phyloP scores from a whole-genome alignment of 2,113 vertebrate genomes.

The Mohoua ochrocephala region DNA sequence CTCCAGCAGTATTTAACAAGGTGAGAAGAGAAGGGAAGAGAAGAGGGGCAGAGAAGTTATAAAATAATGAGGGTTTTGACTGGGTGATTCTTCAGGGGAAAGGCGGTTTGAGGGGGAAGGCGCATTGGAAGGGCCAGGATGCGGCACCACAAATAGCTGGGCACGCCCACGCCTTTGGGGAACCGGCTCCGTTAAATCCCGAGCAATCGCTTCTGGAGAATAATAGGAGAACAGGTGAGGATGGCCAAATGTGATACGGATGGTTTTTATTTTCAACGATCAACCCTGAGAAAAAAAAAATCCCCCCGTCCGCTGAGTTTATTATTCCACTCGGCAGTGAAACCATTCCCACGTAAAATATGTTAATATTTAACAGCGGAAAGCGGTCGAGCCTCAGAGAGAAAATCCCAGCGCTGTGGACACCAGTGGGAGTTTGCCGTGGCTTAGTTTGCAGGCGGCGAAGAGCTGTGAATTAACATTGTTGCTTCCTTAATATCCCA shows the following conservation, averaged over 20 bases:
- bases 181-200: rapidly evolving
- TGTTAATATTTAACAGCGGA: background rate
- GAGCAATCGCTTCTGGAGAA: background rate
- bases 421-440: rapidly evolving
- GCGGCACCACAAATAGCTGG: background rate
- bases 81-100: constrained; percentile 43
- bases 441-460: background rate
- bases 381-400: background rate
- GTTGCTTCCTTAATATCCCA: background rate
- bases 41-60: constrained; percentile 41
- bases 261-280: background rate
- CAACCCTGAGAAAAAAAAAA: background rate
- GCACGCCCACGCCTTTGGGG: background rate
- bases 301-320: background rate
- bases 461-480: background rate
- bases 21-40: constrained; percentile 24
- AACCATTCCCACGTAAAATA: background rate
- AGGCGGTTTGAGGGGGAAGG: background rate
- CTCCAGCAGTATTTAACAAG: constrained; percentile 64
- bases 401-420: background rate
- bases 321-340: background rate
- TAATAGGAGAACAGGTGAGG: background rate
- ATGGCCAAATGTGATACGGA: background rate
- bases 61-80: constrained; percentile 67
- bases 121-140: background rate